A percentile compares a stretch with the other conserved stretches of the same genome.
Conservation (phyloP, 1,140 invertebrate species). For the Alviniconcha marisindica region DNA sequence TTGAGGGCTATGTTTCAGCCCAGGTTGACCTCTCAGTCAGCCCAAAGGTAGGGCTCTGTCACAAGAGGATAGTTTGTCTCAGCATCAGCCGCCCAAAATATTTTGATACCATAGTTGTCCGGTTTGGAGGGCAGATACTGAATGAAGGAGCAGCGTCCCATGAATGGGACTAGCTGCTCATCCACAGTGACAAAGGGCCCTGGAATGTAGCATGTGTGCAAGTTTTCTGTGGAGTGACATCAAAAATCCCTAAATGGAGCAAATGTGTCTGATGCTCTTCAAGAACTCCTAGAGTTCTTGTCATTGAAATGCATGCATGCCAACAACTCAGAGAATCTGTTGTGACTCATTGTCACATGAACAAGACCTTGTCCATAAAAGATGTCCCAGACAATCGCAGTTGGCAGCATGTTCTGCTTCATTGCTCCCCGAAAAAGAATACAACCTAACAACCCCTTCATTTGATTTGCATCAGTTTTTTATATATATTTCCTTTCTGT, state of each 20-base stretch:
- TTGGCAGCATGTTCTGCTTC: not conserved
- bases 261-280: not conserved
- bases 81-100: constrained; percentile 76
- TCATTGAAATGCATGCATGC: not conserved
- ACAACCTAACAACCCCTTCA: not conserved
- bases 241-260: constrained; percentile 15
- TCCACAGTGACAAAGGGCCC: constrained; percentile 58
- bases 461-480: too few species aligned
- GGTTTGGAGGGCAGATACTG: constrained; percentile 73
- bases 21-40: not conserved
- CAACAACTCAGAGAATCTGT: not conserved
- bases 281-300: not conserved
- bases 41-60: not conserved
- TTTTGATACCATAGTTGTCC: constrained; percentile 69
- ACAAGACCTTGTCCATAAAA: not conserved
- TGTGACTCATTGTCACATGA: not conserved
- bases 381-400: not conserved
- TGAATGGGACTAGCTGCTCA: constrained; percentile 65
- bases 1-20: not conserved
- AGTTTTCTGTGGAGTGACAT: not conserved
- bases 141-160: constrained; percentile 58
- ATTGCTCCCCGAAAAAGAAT: not conserved
- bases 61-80: not conserved
- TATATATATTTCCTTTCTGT: not conserved
- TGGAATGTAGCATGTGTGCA: constrained; percentile 49